Percentiles rank a stretch among this genome's conserved stretches.
Evolutionary conservation across 1,140 invertebrate species (phyloP).

Genomic region (Bombus pyrosoma): DNA sequence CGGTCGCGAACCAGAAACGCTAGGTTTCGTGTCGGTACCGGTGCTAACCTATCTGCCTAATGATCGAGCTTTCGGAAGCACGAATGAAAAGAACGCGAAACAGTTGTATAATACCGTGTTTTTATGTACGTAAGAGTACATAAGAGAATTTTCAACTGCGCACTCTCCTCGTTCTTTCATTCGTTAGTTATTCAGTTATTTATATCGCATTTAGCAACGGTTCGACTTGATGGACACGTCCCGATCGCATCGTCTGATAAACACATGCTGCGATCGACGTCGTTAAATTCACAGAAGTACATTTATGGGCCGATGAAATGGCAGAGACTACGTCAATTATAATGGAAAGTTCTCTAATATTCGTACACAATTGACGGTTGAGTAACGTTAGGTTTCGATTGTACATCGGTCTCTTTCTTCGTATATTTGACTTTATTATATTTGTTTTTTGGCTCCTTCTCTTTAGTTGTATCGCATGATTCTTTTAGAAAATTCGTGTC

Average conservation of each 20-base stretch:
- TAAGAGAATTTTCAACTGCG: neutral
- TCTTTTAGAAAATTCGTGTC: no score
- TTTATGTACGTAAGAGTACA: neutral
- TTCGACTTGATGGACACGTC: conserved; percentile 11
- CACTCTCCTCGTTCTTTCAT: no score
- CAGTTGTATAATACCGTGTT: conserved; percentile 10
- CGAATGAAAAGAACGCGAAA: conserved; percentile 34
- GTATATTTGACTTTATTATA: no score
- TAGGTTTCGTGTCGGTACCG: conserved; percentile 22
- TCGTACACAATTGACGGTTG: no score
- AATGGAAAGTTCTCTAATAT: neutral
- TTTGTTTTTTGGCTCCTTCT: no score
- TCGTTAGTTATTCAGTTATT: conserved; percentile 31
- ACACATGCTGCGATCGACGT: neutral
- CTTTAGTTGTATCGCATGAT: no score
- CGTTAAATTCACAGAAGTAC: neutral
- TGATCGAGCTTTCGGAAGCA: conserved; percentile 29
- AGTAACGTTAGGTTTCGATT: no score
- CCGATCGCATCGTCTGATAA: conserved; percentile 4
- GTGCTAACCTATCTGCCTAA: conserved; percentile 27
- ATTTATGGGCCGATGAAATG: neutral
- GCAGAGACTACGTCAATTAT: neutral
- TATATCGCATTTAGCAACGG: conserved; percentile 16
- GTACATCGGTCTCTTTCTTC: no score
- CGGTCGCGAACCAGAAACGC: conserved; percentile 7